Base-by-base conservation (phyloP, 2,797 vertebrate genomes). In the Lepidocolaptes lacrymiger region DNA sequence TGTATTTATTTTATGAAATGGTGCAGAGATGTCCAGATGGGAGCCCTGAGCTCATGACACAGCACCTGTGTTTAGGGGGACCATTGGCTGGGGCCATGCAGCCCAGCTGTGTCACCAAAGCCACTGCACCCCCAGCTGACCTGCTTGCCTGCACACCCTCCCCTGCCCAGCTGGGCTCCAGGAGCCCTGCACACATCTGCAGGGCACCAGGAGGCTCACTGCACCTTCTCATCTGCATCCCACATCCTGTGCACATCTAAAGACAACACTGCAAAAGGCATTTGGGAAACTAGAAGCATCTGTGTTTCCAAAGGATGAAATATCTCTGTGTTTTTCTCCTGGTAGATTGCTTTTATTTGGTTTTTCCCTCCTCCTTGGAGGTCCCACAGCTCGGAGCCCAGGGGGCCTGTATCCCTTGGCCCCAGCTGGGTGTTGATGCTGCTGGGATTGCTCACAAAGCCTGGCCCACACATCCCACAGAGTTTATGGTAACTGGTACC, bases 381-480 rank as follows among this genome's bases (percentile, higher is more conserved):
- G 51, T 73, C 41, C 34, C 13, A 2, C 69, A 56, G 64, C 36
- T 30, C 41, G 39, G 75, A 85, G 44, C n/a, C 8, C 27, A 56
- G 55, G n/a, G 36, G 30, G 87, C 37, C 24, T 2, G 1, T 18
- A 72, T 39, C n/a, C 51, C 37, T 77, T 43, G 64, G 61, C 19
- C 12, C 51, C 27, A 11, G 27, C n/a, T 28, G 48, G 26, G 46
- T 79, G 12, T 41, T 1, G 2, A 68, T 37, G 37, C 63, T 66
- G 67, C 41, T 41, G 44, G 75, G 49, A 28, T 67, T 78, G 51
- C 56, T 66, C 51, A 46, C 49, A 51, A 48, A 86, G 58, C 58
- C 71, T 88, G 7, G 1, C 61, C 46, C 9, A 0, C 51, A 10
- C 1, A 0, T 66, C 87, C 83, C 2, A 0, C 34, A 3, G 74